Evolutionary conservation across 2,888 invertebrate species (phyloP), one percentile per base, ranked within the genome.

Genomic region (Slavum lentiscoides): DNA sequence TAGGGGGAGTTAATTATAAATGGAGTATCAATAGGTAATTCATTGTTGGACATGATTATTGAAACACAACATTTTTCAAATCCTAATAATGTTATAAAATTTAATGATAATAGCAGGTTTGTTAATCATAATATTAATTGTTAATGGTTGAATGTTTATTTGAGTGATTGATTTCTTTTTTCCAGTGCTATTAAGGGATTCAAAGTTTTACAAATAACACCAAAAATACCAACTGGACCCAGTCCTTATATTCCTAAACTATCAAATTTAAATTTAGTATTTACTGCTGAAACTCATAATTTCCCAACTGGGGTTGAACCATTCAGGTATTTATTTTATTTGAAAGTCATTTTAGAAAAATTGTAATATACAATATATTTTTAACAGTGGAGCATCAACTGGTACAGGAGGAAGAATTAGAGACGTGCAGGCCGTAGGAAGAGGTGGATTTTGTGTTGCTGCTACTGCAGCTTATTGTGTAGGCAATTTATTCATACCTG

Each of bases 281-380:
- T 98, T 86, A 98, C 98, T 0, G 98, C 98, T 0, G 98, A 99
- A 88, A 99, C 98, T 0, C 98, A 99, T 87, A 98, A 98, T 86
- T 98, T 98, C 90, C 97, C 97, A 0, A 97, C 97, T 0, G 96
- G 97, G 0, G 97, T 98, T 15, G 96, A 97, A 0, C 98, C 98
- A 0, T 98, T 98, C 85, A 89, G 89, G 89, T 62, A 83, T 67
- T 49, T 49, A 49, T 49, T 68, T 70, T 43, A 64, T 80, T 72
- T 15, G 19, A 39, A 81, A 66, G 9, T 37, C 37, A 55, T 58
- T 39, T 70, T 15, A 39, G 5, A 39, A 43, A 49, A 30, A 37
- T 3, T 17, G 8, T 19, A 30, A 59, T 62, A 23, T 59, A 61
- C 67, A 59, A 37, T 55, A 73, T 55, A 70, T 43, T 67, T 75